These are phyloP conservation scores for Hylia prasina DNA, from an alignment of 2,113 vertebrate species.

Conservation along the genomic window DNA sequence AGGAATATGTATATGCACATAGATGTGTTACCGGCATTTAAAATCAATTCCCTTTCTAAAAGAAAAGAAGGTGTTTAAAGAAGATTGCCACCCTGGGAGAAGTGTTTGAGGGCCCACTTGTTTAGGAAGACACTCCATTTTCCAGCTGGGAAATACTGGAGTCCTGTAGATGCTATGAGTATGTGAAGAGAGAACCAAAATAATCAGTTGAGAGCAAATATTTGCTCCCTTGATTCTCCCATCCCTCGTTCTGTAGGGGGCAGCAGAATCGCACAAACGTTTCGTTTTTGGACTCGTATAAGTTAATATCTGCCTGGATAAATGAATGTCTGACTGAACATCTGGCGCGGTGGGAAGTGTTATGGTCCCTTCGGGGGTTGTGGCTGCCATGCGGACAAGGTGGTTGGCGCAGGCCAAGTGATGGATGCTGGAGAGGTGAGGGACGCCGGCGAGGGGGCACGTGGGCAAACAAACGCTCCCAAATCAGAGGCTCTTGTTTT, in stretches of 20 bases:
- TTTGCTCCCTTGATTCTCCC: background rate
- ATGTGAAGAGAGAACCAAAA: background rate
- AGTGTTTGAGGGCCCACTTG: background rate
- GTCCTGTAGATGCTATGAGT: fast-evolving
- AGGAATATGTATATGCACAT: too few relatives aligned
- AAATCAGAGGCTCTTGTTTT: background rate
- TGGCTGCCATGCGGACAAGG: background rate
- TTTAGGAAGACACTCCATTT: background rate
- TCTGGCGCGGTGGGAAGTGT: fast-evolving
- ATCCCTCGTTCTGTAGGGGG: background rate
- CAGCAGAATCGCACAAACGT: background rate
- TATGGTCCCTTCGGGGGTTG: background rate
- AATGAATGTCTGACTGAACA: background rate
- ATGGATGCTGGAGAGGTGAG: background rate
- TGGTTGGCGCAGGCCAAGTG: fast-evolving
- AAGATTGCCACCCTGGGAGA: background rate
- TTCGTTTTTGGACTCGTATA: fast-evolving
- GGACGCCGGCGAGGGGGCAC: fast-evolving
- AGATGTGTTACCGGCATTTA: background rate
- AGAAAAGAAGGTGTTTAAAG: background rate
- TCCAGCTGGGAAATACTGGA: background rate
- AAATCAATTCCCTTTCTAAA: background rate
- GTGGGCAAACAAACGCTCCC: background rate
- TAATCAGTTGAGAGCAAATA: background rate
- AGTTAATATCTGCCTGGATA: background rate